These are phyloP conservation scores for Hirudo medicinalis DNA, from an alignment of 1,140 invertebrate genomes.

Conservation along the genomic window DNA sequence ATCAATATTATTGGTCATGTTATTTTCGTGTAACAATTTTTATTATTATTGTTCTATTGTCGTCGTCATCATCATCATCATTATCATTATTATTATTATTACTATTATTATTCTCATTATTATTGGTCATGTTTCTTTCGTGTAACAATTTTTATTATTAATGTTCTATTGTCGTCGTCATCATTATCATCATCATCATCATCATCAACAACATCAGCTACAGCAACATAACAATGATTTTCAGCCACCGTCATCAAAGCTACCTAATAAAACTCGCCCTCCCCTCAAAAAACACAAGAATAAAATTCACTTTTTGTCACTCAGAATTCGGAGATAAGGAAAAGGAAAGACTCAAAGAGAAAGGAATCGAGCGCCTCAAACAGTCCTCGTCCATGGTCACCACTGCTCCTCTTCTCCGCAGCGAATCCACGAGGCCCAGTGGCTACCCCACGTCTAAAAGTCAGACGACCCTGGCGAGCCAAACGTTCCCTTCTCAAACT, in stretches of 20 bases:
- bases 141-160: too few species aligned
- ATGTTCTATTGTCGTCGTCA: too few species aligned
- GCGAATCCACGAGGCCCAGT: not conserved
- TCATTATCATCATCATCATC: too few species aligned
- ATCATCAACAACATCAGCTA: not conserved
- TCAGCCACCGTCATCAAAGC: not conserved
- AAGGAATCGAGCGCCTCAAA: not conserved
- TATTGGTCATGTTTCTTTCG: too few species aligned
- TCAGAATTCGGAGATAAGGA: not conserved
- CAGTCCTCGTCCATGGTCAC: not conserved
- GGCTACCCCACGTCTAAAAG: not conserved
- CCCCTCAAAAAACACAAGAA: not conserved
- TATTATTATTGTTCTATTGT: too few species aligned
- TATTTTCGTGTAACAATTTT: too few species aligned
- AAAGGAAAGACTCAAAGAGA: not conserved
- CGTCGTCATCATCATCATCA: too few species aligned
- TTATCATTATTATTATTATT: too few species aligned
- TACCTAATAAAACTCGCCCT: not conserved
- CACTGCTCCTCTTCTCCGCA: not conserved
- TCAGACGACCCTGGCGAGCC: not conserved
- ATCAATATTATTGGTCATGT: too few species aligned
- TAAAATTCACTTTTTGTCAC: not conserved
- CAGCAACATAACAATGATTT: not conserved
- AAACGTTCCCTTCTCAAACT: not conserved
- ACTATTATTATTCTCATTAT: too few species aligned